Evolutionary conservation across 2,888 invertebrate species (phyloP).

Genomic region (Nycteola revayana): DNA sequence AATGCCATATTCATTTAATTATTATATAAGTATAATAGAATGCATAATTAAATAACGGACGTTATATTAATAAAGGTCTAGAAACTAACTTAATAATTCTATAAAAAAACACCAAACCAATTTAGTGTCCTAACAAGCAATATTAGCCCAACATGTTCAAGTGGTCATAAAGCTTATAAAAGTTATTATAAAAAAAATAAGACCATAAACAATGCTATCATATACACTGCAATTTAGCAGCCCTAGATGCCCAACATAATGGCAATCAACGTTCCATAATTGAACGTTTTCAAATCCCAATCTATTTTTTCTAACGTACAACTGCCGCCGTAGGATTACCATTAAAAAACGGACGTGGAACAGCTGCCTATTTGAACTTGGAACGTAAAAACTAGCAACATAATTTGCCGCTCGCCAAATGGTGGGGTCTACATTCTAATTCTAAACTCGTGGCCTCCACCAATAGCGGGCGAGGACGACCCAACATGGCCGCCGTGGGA

Average conservation of each 20-base stretch:
- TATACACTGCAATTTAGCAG: conserved; percentile 14
- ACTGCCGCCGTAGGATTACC: conserved; percentile 27
- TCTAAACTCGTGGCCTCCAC: conserved; percentile 77
- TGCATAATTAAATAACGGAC: too few relatives aligned
- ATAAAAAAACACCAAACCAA: too few relatives aligned
- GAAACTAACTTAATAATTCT: too few relatives aligned
- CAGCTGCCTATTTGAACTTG: conserved; percentile 75
- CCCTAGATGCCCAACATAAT: conserved; percentile 17
- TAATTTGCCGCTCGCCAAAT: conserved; percentile 79
- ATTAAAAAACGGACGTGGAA: conserved; percentile 35
- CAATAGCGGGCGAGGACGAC: conserved; percentile 79
- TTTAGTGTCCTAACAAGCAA: too few relatives aligned
- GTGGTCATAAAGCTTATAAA: too few relatives aligned
- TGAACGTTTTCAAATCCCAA: conserved; percentile 31
- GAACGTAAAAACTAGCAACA: conserved; percentile 65
- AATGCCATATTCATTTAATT: too few relatives aligned
- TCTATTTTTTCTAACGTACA: conserved; percentile 37
- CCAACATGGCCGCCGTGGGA: conserved; percentile 80
- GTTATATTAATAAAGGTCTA: too few relatives aligned
- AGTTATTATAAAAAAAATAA: not conserved
- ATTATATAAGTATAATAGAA: too few relatives aligned
- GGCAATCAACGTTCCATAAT: conserved; percentile 27
- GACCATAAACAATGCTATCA: conserved; percentile 13
- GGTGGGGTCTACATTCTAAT: conserved; percentile 81
- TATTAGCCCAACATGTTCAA: too few relatives aligned